Evolutionary conservation across 23 tunicate genomes (phyloP), one percentile per base, ranked within the genome.

Genomic region (Phallusia fumigata): DNA sequence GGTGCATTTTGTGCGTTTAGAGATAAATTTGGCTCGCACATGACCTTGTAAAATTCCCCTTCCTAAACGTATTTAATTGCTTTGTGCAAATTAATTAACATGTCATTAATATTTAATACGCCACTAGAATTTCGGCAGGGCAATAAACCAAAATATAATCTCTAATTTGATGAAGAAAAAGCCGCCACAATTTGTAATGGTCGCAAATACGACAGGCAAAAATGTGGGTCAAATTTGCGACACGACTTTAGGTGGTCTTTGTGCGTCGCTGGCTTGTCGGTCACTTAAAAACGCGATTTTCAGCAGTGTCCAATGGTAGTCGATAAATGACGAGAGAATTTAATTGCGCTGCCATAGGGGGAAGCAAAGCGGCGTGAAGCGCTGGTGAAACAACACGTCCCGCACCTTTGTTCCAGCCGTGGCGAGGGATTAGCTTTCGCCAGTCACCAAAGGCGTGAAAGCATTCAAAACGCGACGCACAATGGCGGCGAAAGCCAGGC

Each of bases 381-480:
- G 28, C 69, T 58, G 28, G 69, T 58, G 69, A 58, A 58, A 58
- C 8, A 58, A 58, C 28, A 58, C 69, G 28, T 24, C 11, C 28
- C 26, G 69, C 69, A 24, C 28, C 69, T 58, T 58, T 58, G 69
- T 58, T 58, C 69, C 69, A 58, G 69, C 69, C 26, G 69, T 58
- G 69, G 69, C 16, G 16, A 58, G 69, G 69, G 69, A 58, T 58
- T 58, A 58, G 69, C 69, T 58, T 58, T 58, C 69, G 69, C 28
- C 28, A 58, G 28, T 58, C 69, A 24, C 69, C 69, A 58, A 58
- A 58, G 69, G 69, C 69, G 69, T 58, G 69, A 58, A 58, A 58
- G 69, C 69, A 58, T 58, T 58, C 69, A 58, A 58, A 58, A 58
- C 69, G 69, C 69, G 28, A 24, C 69, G 69, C 69, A 58, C 69